Base-by-base conservation (phyloP, 2,888 invertebrate genomes). In the Kryphioiulus occultus region DNA sequence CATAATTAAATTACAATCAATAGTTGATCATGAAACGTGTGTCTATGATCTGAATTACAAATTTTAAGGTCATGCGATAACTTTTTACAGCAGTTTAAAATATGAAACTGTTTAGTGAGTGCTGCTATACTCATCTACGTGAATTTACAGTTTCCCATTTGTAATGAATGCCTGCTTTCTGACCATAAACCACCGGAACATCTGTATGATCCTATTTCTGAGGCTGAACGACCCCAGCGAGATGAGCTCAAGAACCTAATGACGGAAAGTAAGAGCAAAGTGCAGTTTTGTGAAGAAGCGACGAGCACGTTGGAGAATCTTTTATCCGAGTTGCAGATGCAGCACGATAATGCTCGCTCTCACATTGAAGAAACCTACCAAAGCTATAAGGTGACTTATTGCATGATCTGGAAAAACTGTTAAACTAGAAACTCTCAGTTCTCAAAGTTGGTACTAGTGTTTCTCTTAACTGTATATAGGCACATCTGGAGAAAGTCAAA, bases 131-230 rank as follows among this genome's bases (percentile, higher is more conserved):
- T 2, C n/a, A 1, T n/a, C 19, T 44, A 35, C 68, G 17, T 87
- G 87, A 39, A 32, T 84, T 89, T 89, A 4, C 94, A 97, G 94
- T 95, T 95, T 89, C 95, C 96, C 39, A 95, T 96, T 89, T 98
- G 98, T 92, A 95, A 95, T 90, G 97, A 98, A 92, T 98, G 98
- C 92, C 93, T 96, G 89, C 94, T 96, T 89, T 93, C 94, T 59
- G 96, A 96, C 89, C 98, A 98, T 91, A 96, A 96, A 92, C 95
- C 95, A 85, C 93, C 94, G 22, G 95, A 95, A 85, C 97, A 98
- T 93, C 95, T 95, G 90, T 96, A 95, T 91, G 97, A 98, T 91
- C 94, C 96, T 88, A 94, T 97, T 89, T 93, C 94, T 35, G 96
- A 96, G 91, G 96, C 96, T 17, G 97, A 97, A 91, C 94, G 94